phyloP scores from a whole-genome alignment of 2,797 vertebrate genomes.

The Chelonia mydas region DNA sequence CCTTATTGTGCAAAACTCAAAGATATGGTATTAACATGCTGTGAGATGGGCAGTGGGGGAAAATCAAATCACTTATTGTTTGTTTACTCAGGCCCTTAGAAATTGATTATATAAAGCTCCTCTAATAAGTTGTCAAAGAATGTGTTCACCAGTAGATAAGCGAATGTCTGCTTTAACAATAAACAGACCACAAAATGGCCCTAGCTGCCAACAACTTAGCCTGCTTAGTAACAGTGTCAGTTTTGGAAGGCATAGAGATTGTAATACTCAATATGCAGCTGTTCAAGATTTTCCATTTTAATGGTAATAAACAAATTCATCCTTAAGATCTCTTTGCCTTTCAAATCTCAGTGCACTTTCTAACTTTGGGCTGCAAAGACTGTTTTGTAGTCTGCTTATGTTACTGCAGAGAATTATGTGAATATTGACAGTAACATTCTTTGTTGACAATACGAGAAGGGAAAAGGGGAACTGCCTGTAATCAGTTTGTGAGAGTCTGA shows the following conservation, averaged over 20 bases:
- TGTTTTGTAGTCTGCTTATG: not conserved
- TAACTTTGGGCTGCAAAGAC: not conserved
- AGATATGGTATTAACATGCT: not conserved
- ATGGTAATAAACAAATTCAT: not conserved
- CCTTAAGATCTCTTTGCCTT: not conserved
- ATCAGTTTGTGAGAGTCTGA: not conserved
- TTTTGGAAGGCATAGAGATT: rapidly evolving
- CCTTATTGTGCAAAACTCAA: slow-evolving; percentile 10
- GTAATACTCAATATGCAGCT: rapidly evolving
- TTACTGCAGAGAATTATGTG: not conserved
- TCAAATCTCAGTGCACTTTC: not conserved
- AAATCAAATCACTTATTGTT: slow-evolving; percentile 2
- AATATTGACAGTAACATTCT: not conserved
- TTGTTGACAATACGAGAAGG: not conserved
- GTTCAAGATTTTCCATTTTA: not conserved
- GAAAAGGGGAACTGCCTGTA: rapidly evolving
- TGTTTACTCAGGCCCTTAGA: slow-evolving; percentile 32
- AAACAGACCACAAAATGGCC: not conserved
- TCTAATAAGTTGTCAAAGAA: not conserved
- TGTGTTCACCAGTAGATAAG: slow-evolving; percentile 3
- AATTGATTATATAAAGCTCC: not conserved
- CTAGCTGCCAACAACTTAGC: not conserved
- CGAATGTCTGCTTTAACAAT: not conserved
- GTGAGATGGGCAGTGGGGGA: not conserved
- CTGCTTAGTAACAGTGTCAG: not conserved